Conservation (phyloP, 2,888 invertebrate genomes). For the Chloroclysta siterata region DNA sequence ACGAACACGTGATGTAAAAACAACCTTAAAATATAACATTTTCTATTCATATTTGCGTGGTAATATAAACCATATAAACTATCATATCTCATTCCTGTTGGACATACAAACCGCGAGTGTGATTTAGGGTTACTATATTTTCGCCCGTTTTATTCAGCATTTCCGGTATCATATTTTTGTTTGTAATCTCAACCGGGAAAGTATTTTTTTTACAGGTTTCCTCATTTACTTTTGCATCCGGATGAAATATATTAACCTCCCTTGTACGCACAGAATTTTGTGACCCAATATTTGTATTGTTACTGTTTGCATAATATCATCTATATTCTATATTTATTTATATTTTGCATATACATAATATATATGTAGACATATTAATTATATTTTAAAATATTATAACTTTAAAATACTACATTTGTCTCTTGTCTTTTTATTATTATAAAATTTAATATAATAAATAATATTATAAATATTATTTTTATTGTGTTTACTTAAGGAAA, state of each 20-base stretch:
- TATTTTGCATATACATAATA: too few relatives aligned
- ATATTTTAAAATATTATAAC: too few relatives aligned
- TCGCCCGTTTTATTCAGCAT: conserved; percentile 10
- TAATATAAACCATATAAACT: conserved; percentile 1
- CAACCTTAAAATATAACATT: background rate
- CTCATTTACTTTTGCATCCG: conserved; percentile 18
- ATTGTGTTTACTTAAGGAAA: too few relatives aligned
- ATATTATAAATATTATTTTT: too few relatives aligned
- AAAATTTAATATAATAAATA: too few relatives aligned
- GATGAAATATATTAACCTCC: conserved; percentile 10
- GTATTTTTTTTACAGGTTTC: conserved; percentile 13
- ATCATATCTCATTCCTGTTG: conserved; percentile 14
- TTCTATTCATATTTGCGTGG: conserved; percentile 8
- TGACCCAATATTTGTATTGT: background rate
- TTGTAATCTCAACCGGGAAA: conserved; percentile 17
- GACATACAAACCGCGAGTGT: conserved; percentile 14
- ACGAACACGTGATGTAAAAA: background rate
- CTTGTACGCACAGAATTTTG: conserved; percentile 5
- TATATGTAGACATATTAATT: too few relatives aligned
- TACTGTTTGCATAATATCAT: too few relatives aligned
- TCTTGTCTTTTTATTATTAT: too few relatives aligned
- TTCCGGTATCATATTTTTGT: conserved; percentile 9
- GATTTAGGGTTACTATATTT: conserved; percentile 22
- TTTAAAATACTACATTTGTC: too few relatives aligned
- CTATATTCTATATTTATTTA: too few relatives aligned